These are phyloP conservation scores for Glomeris marginata DNA, from an alignment of 2,888 invertebrate genomes.

Conservation along the genomic window DNA sequence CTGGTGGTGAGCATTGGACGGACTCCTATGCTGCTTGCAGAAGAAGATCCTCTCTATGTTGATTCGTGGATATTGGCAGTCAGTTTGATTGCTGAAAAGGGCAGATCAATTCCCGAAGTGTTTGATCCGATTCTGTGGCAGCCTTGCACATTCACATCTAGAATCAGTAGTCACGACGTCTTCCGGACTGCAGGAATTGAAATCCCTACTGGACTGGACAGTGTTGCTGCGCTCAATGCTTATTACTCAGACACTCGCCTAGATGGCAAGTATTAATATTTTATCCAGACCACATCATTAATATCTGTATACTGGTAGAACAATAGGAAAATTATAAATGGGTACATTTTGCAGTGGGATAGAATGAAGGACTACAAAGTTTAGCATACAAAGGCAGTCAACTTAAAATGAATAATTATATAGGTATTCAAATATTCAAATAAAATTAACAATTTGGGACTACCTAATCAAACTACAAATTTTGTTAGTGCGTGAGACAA, in stretches of 20 bases:
- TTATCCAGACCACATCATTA: too few relatives aligned
- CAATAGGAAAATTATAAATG: too few relatives aligned
- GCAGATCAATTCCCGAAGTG: slow-evolving; percentile 1
- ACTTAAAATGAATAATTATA: too few relatives aligned
- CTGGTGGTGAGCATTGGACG: slow-evolving; percentile 11
- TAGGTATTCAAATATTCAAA: too few relatives aligned
- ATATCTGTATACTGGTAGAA: too few relatives aligned
- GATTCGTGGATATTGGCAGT: slow-evolving; percentile 14
- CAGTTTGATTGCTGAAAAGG: slow-evolving; percentile 12
- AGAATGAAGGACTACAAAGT: too few relatives aligned
- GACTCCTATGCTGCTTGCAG: slow-evolving; percentile 12
- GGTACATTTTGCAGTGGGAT: too few relatives aligned
- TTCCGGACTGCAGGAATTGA: slow-evolving; percentile 6
- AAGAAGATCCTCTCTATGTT: slow-evolving; percentile 10
- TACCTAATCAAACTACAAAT: too few relatives aligned
- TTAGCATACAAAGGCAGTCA: too few relatives aligned
- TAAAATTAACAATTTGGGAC: too few relatives aligned
- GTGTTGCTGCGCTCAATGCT: slow-evolving; percentile 5
- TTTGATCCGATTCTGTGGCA: slow-evolving; percentile 1
- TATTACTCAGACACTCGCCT: slow-evolving; percentile 12
- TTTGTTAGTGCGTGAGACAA: too few relatives aligned
- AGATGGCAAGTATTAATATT: slow-evolving; percentile 8
- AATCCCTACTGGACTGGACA: slow-evolving; percentile 11
- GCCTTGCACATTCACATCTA: not conserved
- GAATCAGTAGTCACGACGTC: not conserved